phyloP scores from a whole-genome alignment of 2,797 vertebrate species.

The Anableps anableps region DNA sequence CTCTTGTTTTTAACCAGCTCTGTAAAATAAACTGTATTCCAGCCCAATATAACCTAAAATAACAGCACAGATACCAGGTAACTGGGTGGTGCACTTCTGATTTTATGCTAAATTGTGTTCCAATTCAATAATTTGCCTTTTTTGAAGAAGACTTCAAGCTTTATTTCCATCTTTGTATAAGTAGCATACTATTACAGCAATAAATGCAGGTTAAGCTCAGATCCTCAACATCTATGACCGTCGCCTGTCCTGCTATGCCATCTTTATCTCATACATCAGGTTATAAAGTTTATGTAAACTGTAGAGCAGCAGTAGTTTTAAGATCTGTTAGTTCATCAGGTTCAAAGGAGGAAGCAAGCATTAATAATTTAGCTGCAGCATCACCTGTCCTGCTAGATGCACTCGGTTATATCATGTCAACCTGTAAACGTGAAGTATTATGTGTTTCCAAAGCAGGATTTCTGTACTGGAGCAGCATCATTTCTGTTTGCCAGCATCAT shows the following conservation, averaged over 20 bases:
- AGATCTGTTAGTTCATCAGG: background rate
- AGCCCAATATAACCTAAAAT: background rate
- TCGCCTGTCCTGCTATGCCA: background rate
- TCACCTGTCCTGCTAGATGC: conserved; percentile 10
- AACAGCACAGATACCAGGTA: background rate
- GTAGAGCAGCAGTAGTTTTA: background rate
- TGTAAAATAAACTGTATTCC: background rate
- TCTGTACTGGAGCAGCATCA: background rate
- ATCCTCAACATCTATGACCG: background rate
- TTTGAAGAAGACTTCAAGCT: background rate
- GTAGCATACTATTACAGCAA: background rate
- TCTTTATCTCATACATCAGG: background rate
- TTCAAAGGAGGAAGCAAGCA: background rate
- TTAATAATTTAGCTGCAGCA: background rate
- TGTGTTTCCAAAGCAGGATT: background rate
- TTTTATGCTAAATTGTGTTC: background rate
- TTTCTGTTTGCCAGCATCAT: background rate
- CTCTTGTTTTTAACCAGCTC: background rate
- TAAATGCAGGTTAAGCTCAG: background rate
- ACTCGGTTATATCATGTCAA: too few species aligned
- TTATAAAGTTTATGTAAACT: background rate
- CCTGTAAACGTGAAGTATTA: too few species aligned
- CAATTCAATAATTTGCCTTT: too few species aligned
- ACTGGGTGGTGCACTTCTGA: background rate
- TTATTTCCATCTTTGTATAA: background rate